Percentiles rank a stretch among this genome's conserved stretches.
phyloP scores from a whole-genome alignment of 2,888 invertebrate genomes.

The Caenorhabditis sp. region DNA sequence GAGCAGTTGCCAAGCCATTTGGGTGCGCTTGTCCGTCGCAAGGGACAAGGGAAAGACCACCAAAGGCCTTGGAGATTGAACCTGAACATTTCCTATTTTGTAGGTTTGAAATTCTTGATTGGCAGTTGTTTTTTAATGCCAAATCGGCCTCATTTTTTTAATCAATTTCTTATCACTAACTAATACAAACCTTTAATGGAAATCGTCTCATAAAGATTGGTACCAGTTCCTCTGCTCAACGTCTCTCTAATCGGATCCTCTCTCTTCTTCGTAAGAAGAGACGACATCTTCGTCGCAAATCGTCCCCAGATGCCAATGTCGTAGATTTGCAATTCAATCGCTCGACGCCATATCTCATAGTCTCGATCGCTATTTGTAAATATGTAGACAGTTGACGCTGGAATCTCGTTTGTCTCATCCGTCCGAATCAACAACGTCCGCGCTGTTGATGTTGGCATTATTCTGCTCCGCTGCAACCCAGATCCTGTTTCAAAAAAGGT shows the following conservation, averaged over 20 bases:
- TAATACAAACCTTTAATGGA: constrained; percentile 59
- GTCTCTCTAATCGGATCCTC: constrained; percentile 70
- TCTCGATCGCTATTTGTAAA: constrained; percentile 59
- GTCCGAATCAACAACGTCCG: constrained; percentile 61
- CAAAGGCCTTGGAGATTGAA: constrained; percentile 59
- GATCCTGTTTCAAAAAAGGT: not conserved
- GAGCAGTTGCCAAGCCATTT: constrained; percentile 65
- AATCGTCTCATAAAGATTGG: constrained; percentile 72
- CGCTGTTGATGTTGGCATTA: constrained; percentile 58
- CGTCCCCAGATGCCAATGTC: constrained; percentile 73
- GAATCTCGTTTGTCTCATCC: constrained; percentile 57
- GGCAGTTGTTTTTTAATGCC: too few species aligned
- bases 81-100: constrained; percentile 27
- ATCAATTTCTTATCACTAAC: not conserved
- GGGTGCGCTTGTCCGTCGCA: constrained; percentile 43
- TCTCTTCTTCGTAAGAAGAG: constrained; percentile 66
- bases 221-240: constrained; percentile 67
- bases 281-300: constrained; percentile 65
- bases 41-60: constrained; percentile 58
- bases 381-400: constrained; percentile 61
- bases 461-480: constrained; percentile 64
- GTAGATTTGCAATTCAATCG: constrained; percentile 68
- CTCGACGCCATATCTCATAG: constrained; percentile 68
- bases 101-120: not conserved
- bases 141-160: too few species aligned